A percentile compares a stretch with the other conserved stretches of the same genome.
Conservation (phyloP, 2,888 invertebrate species). For the Bembecia ichneumoniformis region DNA sequence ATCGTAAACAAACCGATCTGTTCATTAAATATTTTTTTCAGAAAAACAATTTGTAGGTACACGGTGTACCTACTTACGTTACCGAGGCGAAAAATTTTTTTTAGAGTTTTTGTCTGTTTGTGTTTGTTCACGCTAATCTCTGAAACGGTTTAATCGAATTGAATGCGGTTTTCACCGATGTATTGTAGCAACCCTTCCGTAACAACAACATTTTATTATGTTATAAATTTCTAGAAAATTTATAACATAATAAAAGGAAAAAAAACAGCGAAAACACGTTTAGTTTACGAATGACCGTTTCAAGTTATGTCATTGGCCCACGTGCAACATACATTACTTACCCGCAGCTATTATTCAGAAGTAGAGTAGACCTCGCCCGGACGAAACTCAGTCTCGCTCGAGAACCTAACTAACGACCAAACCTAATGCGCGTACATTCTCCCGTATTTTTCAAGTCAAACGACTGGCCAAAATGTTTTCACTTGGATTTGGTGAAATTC, state of each 20-base stretch:
- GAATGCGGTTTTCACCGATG: too few species aligned
- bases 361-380: conserved; percentile 20
- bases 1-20: too few species aligned
- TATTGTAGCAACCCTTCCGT: too few species aligned
- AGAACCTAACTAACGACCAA: conserved; percentile 44
- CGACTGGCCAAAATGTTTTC: conserved; percentile 25
- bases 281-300: conserved; percentile 5
- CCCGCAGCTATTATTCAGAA: conserved; percentile 40
- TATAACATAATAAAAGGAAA: not conserved
- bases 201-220: too few species aligned
- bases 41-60: too few species aligned
- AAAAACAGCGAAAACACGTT: not conserved
- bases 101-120: too few species aligned
- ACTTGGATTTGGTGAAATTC: not conserved
- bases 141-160: too few species aligned
- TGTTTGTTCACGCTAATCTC: too few species aligned
- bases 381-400: conserved; percentile 26
- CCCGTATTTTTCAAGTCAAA: conserved; percentile 46
- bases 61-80: too few species aligned
- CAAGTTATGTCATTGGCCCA: conserved; percentile 33
- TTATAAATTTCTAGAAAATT: too few species aligned
- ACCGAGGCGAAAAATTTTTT: too few species aligned
- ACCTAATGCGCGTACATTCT: conserved; percentile 46
- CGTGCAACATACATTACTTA: conserved; percentile 37
- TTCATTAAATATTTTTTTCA: too few species aligned